These are phyloP conservation scores for Furcifer pardalis DNA, from an alignment of 2,797 vertebrate species.

Conservation along the genomic window DNA sequence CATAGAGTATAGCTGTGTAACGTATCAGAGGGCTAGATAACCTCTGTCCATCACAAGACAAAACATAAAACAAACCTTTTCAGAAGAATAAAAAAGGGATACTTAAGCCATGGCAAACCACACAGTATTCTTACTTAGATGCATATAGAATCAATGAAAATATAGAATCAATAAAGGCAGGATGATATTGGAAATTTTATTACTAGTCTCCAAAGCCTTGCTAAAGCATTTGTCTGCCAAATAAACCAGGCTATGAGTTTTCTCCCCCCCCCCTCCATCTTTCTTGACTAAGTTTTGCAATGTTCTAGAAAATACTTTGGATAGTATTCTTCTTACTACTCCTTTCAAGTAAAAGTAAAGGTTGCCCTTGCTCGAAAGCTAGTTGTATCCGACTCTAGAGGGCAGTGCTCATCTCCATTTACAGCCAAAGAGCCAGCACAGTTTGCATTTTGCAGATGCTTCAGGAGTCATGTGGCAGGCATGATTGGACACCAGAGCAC, in stretches of 20 bases:
- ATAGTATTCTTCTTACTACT: background rate
- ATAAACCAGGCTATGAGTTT: background rate
- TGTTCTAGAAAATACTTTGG: background rate
- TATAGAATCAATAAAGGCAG: no score
- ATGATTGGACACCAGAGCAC: no score
- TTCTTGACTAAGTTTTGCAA: background rate
- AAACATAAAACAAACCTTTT: background rate
- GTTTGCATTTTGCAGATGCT: no score
- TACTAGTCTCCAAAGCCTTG: constrained; percentile 3
- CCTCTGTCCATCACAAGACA: background rate
- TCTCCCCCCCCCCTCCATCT: no score
- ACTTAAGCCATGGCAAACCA: constrained; percentile 12
- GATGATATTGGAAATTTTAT: constrained; percentile 1
- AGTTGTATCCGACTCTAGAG: no score
- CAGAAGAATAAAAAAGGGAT: constrained; percentile 16
- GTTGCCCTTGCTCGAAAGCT: no score
- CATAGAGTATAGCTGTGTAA: constrained; percentile 13
- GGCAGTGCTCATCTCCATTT: no score
- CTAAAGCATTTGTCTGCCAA: constrained; percentile 22
- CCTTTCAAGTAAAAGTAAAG: no score
- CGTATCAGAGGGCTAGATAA: constrained; percentile 1
- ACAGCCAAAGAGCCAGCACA: no score
- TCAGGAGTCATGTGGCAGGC: no score
- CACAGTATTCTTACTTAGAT: constrained; percentile 16
- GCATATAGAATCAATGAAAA: background rate